Evolutionary conservation across 1,140 invertebrate genomes (phyloP).

Genomic region (Dysdera silvatica): DNA sequence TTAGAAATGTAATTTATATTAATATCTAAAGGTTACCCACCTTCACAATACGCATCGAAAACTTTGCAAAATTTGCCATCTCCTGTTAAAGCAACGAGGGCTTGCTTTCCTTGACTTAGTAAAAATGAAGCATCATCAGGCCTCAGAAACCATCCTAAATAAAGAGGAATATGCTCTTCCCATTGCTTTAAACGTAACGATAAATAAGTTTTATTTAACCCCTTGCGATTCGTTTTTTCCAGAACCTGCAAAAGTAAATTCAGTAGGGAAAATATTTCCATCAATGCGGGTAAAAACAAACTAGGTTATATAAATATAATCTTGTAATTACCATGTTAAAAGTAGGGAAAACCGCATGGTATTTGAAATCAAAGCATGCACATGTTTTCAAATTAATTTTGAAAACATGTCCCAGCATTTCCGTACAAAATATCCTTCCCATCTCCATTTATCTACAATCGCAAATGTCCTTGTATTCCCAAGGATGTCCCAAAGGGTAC

Average conservation of each 20-base stretch:
- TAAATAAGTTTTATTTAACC: slow-evolving; percentile 7
- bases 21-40: neutral
- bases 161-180: slow-evolving; percentile 12
- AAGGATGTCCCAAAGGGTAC: too few relatives aligned
- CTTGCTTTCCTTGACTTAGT: neutral
- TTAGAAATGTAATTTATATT: neutral
- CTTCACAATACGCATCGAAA: slow-evolving; percentile 8
- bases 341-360: too few relatives aligned
- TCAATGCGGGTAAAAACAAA: too few relatives aligned
- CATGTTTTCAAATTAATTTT: too few relatives aligned
- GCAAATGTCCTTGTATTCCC: too few relatives aligned
- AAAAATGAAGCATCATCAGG: neutral
- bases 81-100: neutral
- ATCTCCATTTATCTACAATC: too few relatives aligned
- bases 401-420: too few relatives aligned
- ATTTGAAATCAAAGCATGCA: too few relatives aligned
- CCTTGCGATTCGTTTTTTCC: slow-evolving; percentile 13
- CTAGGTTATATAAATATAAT: too few relatives aligned
- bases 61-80: slow-evolving; percentile 15
- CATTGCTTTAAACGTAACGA: slow-evolving; percentile 11
- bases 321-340: too few relatives aligned
- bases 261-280: too few relatives aligned
- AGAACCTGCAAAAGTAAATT: slow-evolving; percentile 9
- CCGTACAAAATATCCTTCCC: too few relatives aligned
- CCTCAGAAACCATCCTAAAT: slow-evolving; percentile 13